A percentile compares a stretch with the other conserved stretches of the same genome.
phyloP scores from a whole-genome alignment of 2,888 invertebrate genomes.

The Desoria tigrina region DNA sequence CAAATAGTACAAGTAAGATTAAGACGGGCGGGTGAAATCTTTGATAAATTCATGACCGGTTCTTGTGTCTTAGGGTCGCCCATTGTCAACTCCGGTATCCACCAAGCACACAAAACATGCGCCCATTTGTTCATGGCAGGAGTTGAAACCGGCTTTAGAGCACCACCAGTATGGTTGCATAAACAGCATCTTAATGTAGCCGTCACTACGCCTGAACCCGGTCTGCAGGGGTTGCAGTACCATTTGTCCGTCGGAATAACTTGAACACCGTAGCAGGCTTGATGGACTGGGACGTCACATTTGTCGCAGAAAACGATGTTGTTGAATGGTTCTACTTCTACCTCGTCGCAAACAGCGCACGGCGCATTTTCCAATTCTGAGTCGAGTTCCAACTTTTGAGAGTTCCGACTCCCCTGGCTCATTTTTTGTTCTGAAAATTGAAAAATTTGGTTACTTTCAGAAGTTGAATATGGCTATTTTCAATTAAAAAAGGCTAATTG shows the following conservation, averaged over 20 bases:
- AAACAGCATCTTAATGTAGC: slow-evolving; percentile 8
- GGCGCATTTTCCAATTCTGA: slow-evolving; percentile 14
- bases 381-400: no score
- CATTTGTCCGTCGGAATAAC: slow-evolving; percentile 14
- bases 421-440: no score
- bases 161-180: slow-evolving; percentile 17
- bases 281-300: slow-evolving; percentile 24
- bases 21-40: slow-evolving; percentile 11
- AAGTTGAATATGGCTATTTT: no score
- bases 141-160: slow-evolving; percentile 11
- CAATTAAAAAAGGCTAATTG: no score
- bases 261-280: slow-evolving; percentile 22
- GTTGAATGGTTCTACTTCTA: slow-evolving; percentile 10
- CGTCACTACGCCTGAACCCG: neutral
- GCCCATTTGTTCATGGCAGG: slow-evolving; percentile 12
- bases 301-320: slow-evolving; percentile 25
- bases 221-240: slow-evolving; percentile 15
- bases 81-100: slow-evolving; percentile 20
- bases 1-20: slow-evolving; percentile 18
- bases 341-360: slow-evolving; percentile 15
- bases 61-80: neutral
- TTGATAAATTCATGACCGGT: neutral
- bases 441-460: no score
- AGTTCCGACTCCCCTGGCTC: no score
- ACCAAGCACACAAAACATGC: slow-evolving; percentile 19